phyloP scores from a whole-genome alignment of 1,140 invertebrate genomes.

The Drosophila triauraria region DNA sequence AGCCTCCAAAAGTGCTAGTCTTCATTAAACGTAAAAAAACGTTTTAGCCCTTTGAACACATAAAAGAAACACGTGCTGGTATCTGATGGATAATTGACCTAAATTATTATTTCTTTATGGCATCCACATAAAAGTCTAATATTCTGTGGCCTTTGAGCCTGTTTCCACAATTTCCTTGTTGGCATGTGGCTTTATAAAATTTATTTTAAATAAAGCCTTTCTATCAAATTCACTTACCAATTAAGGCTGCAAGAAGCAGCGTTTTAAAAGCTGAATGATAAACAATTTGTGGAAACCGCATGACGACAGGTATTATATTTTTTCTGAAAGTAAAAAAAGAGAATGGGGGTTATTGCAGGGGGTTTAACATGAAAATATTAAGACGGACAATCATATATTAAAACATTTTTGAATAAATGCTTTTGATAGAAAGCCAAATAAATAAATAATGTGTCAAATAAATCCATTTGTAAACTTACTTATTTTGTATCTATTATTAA shows the following conservation, averaged over 20 bases:
- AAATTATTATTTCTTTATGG: not conserved
- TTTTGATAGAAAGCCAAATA: too few relatives aligned
- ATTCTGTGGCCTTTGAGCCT: not conserved
- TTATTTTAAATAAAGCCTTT: not conserved
- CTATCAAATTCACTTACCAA: conserved; percentile 55
- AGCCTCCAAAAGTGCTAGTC: too few relatives aligned
- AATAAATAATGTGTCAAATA: not conserved
- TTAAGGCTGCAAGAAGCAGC: conserved; percentile 34
- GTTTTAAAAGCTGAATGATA: conserved; percentile 35
- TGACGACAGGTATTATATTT: conserved; percentile 18
- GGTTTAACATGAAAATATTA: too few relatives aligned
- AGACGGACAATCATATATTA: too few relatives aligned
- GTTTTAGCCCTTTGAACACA: not conserved
- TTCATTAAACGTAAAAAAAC: too few relatives aligned
- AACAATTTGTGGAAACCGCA: conserved; percentile 54
- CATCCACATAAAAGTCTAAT: not conserved
- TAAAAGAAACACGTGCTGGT: not conserved
- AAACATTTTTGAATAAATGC: too few relatives aligned
- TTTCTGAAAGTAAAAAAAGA: conserved; percentile 30
- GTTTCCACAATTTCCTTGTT: not conserved
- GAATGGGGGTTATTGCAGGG: not conserved
- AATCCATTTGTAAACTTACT: not conserved
- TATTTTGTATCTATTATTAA: too few relatives aligned
- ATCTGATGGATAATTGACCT: not conserved
- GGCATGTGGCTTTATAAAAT: not conserved